Base-by-base conservation (phyloP, 2,888 invertebrate species). In the Crossocerus cetratus region DNA sequence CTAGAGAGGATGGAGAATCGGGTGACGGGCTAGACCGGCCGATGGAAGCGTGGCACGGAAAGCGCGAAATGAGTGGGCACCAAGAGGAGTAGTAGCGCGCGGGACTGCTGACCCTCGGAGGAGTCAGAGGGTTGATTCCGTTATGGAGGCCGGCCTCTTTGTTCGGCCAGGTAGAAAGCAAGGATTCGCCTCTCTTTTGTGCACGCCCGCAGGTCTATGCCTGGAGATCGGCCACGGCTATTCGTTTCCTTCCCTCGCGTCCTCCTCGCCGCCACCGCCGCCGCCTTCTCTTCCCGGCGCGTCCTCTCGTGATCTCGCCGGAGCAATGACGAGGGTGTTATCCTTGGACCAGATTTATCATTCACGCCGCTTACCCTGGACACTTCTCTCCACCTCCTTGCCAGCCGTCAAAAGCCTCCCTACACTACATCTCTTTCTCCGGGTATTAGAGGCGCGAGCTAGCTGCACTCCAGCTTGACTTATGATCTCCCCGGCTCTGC, bases 161-260 rank as follows among this genome's bases (percentile, higher is more conserved):
- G 85, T 84, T 83, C 76, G 78, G 69, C 74, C 86, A 86, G 85
- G 86, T 86, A 86, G 81, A 83, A 80, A 80, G 77, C 70, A 81
- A 84, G 80, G 78, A 83, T 80, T 83, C 80, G 72, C 71, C 76
- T 80, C 80, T 80, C 78, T 80, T 83, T 81, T 76, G 75, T 74
- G 74, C 73, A 72, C 62, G 67, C 73, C 69, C 74, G 69, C 74
- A 80, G 82, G 74, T 83, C 78, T 77, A 83, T 74, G 75, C 80
- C 72, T 79, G 75, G 72, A 77, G 74, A 69, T 69, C 78, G 74
- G 58, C 74, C 74, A 58, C 74, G 78, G 77, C 72, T 75, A 77
- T 76, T 75, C 72, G 72, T 76, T 82, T 72, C 81, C 74, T 81
- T 79, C 69, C 82, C 74, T 32, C 32, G 32, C 32, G 8, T 32